These are phyloP conservation scores for Oscheius myriophilus DNA, from an alignment of 2,888 invertebrate genomes.

Conservation along the genomic window DNA sequence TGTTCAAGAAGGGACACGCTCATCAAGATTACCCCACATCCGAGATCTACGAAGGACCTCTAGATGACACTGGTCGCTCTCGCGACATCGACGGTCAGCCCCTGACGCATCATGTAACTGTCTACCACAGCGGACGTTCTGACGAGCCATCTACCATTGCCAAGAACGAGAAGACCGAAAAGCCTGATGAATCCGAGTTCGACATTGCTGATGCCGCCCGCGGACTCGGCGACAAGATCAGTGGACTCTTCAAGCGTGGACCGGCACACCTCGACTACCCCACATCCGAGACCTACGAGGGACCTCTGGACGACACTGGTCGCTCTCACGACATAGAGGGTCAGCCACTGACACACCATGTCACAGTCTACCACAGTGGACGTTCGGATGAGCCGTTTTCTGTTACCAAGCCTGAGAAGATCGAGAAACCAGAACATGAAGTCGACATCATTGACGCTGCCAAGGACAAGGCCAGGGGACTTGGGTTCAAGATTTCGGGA, in stretches of 20 bases:
- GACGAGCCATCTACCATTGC: conserved; percentile 18
- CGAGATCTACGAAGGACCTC: conserved; percentile 36
- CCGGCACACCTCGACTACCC: conserved; percentile 44
- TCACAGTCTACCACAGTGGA: conserved; percentile 35
- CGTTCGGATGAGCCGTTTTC: conserved; percentile 21
- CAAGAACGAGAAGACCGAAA: not conserved
- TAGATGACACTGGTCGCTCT: conserved; percentile 26
- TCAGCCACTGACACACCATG: conserved; percentile 38
- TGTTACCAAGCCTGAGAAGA: not conserved
- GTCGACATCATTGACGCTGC: too few species aligned
- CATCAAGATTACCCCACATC: conserved; percentile 51
- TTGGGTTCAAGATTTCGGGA: too few species aligned
- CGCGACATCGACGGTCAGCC: conserved; percentile 35
- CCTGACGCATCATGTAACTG: conserved; percentile 36
- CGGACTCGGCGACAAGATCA: conserved; percentile 33
- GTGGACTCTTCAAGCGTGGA: conserved; percentile 43
- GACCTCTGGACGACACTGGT: conserved; percentile 39
- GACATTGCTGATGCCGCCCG: not conserved
- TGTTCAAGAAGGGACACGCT: conserved; percentile 49
- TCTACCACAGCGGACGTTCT: conserved; percentile 39
- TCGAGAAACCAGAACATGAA: conserved; percentile 2
- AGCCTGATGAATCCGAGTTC: not conserved
- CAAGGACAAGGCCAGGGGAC: not conserved
- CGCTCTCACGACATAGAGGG: conserved; percentile 35
- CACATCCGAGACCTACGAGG: conserved; percentile 35